phyloP scores from a whole-genome alignment of 2,113 vertebrate species.

The Mormyrus iriodes region DNA sequence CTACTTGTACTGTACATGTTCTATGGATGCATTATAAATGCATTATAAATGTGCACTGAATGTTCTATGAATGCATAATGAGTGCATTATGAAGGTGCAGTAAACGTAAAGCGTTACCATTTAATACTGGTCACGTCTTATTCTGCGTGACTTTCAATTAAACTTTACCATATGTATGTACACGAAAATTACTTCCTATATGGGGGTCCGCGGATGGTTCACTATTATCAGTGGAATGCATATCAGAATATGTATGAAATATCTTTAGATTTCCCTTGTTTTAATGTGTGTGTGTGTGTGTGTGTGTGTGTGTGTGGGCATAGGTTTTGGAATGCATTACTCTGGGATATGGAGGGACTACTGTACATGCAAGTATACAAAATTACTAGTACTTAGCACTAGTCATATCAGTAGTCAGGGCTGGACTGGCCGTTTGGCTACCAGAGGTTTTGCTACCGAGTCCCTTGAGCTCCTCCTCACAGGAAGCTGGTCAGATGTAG shows the following conservation, averaged over 20 bases:
- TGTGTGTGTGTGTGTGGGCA: neutral
- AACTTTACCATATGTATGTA: neutral
- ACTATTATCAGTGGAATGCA: neutral
- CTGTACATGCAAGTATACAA: neutral
- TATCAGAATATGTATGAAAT: neutral
- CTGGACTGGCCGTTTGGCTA: neutral
- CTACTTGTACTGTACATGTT: no score
- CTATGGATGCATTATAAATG: no score
- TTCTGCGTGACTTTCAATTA: neutral
- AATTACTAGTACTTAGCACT: neutral
- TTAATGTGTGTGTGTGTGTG: neutral
- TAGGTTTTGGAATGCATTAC: no score
- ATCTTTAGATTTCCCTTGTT: neutral
- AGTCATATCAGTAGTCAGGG: neutral
- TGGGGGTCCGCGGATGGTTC: no score
- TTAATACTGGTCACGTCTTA: no score
- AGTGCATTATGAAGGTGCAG: no score
- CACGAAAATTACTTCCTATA: neutral
- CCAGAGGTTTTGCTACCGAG: neutral
- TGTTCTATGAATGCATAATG: no score
- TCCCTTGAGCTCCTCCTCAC: neutral
- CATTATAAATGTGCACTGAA: no score
- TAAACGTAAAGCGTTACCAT: no score
- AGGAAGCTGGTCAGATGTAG: neutral
- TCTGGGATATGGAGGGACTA: no score